Percentiles rank a stretch among this genome's conserved stretches.
Conservation (phyloP, 2,113 vertebrate genomes). For the Mesoclemmys tuberculata region DNA sequence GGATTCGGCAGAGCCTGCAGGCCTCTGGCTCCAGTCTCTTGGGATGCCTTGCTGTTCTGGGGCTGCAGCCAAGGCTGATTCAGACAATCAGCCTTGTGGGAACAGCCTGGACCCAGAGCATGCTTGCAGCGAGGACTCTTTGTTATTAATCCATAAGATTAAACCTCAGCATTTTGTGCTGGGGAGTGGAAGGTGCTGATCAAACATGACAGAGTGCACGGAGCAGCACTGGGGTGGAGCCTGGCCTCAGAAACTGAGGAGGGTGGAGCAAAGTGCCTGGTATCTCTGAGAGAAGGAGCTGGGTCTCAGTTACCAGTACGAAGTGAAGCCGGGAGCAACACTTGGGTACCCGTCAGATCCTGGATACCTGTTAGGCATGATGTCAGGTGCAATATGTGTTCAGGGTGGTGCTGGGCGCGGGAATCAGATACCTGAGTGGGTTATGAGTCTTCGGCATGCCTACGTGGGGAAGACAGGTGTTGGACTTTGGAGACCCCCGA, state of each 20-base stretch:
- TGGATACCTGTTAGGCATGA: background rate
- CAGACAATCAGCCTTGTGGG: background rate
- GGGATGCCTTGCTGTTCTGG: background rate
- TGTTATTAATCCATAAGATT: background rate
- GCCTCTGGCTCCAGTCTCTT: background rate
- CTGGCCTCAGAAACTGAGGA: background rate
- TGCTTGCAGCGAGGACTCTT: background rate
- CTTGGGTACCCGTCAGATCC: background rate
- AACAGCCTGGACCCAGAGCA: background rate
- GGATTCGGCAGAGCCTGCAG: background rate
- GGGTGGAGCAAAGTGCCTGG: background rate
- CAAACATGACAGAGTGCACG: background rate
- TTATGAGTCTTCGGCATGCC: background rate
- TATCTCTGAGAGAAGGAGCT: background rate
- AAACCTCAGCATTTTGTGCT: background rate
- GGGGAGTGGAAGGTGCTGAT: background rate
- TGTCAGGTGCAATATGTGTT: background rate
- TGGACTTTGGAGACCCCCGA: background rate
- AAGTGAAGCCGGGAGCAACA: background rate
- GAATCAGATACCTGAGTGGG: background rate
- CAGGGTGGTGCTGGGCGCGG: background rate
- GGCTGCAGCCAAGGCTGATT: background rate
- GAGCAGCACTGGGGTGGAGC: background rate
- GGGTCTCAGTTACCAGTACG: background rate
- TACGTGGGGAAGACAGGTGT: background rate